These are phyloP conservation scores for Lamellibrachia luymesi DNA, from an alignment of 1,140 invertebrate species.

Conservation along the genomic window DNA sequence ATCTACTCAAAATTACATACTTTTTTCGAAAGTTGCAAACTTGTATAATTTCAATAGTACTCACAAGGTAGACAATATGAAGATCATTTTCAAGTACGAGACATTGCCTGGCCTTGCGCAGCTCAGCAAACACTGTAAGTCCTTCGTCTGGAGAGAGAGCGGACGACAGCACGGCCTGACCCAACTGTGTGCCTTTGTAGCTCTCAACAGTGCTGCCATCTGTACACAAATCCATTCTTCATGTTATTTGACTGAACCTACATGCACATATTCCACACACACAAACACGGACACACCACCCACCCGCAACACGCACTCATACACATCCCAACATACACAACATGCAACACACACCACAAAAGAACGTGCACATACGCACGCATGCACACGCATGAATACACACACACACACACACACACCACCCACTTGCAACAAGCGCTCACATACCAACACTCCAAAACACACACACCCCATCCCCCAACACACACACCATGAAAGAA, in stretches of 20 bases:
- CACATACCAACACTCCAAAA: neutral
- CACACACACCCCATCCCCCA: neutral
- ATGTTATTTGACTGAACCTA: no score
- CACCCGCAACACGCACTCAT: neutral
- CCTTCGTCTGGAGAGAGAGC: conserved; percentile 90
- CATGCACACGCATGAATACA: neutral
- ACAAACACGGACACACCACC: no score
- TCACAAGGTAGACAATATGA: conserved; percentile 83
- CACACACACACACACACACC: neutral
- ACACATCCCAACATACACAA: neutral
- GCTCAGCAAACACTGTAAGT: conserved; percentile 80
- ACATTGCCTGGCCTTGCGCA: conserved; percentile 84
- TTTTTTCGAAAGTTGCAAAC: neutral
- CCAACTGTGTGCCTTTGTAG: conserved; percentile 81
- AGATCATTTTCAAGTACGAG: conserved; percentile 93
- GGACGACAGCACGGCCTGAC: conserved; percentile 87
- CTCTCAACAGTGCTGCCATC: conserved; percentile 52
- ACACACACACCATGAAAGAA: no score
- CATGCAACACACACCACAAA: no score
- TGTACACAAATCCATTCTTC: neutral
- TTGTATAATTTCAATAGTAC: conserved; percentile 6
- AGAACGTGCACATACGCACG: neutral
- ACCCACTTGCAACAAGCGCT: neutral
- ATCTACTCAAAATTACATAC: neutral
- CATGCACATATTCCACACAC: no score